Percentiles rank a stretch among this genome's conserved stretches.
phyloP scores from a whole-genome alignment of 30 jellyfish, hydroid and myxozoan genomes.

The Rhopilema esculentum region DNA sequence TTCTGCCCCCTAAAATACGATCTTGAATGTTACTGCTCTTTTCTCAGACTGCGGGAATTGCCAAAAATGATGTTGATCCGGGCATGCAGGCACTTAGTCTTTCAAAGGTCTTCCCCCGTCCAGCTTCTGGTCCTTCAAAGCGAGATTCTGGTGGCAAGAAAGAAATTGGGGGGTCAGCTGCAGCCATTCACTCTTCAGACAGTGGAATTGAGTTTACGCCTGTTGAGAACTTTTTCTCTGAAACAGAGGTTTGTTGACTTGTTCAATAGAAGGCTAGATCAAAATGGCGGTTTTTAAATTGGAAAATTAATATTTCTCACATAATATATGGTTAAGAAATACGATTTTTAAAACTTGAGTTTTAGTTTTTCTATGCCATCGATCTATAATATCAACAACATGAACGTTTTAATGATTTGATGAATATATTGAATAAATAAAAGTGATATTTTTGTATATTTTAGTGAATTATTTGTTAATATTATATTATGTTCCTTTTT shows the following conservation, averaged over 20 bases:
- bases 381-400: too few relatives aligned
- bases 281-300: not conserved
- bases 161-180: slow-evolving; percentile 41
- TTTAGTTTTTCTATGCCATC: too few relatives aligned
- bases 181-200: slow-evolving; percentile 25
- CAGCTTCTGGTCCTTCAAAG: slow-evolving; percentile 35
- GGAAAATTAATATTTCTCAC: too few relatives aligned
- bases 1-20: too few relatives aligned
- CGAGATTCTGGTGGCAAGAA: slow-evolving; percentile 13
- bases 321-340: too few relatives aligned
- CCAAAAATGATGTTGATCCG: not conserved
- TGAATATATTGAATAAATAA: too few relatives aligned
- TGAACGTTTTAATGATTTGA: too few relatives aligned
- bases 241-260: slow-evolving; percentile 19
- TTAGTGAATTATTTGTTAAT: too few relatives aligned
- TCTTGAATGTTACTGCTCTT: too few relatives aligned
- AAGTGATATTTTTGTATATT: too few relatives aligned
- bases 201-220: slow-evolving; percentile 73
- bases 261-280: not conserved
- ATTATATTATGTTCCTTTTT: too few relatives aligned
- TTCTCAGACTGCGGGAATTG: not conserved
- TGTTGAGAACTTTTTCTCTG: slow-evolving; percentile 42
- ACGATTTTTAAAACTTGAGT: too few relatives aligned
- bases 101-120: slow-evolving; percentile 72
- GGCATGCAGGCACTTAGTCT: not conserved